Evolutionary conservation across 2,888 invertebrate species (phyloP), one percentile per base, ranked within the genome.

Genomic region (Tenodera sinensis): DNA sequence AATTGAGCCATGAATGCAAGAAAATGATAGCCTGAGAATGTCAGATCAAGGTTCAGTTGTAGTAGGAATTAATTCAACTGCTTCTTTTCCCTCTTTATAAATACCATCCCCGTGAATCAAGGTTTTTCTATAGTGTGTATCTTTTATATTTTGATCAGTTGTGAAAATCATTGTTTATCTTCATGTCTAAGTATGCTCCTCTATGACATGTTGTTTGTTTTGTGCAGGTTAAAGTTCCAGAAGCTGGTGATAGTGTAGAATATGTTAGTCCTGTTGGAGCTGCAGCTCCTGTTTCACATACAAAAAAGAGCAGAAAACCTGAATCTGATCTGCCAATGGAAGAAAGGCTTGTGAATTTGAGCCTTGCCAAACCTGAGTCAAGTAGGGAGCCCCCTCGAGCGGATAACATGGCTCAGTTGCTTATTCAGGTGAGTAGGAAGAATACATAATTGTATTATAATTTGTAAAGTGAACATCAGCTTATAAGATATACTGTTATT

Each of bases 321-420:
- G 91, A 91, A 93, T 84, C 7, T 86, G 96, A 97, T 93, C 95
- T 97, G 20, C 97, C 98, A 0, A 96, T 98, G 95, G 98, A 98
- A 92, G 96, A 96, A 14, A 94, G 98, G 54, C 93, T 98, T 30
- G 96, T 97, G 91, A 98, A 98, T 93, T 94, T 98, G 34, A 96
- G 96, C 28, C 92, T 98, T 30, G 95, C 96, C 91, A 94, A 95
- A 84, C 93, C 93, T 6, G 92, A 93, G 83, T 92, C 93, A 0
- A 93, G 94, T 3, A 83, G 82, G 85, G 94, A 94, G 91, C 93
- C 94, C n/a, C 94, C 95, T 3, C 94, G 94, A 90, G 94, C 94
- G 1, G 96, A 97, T 92, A 98, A 97, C 93, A 94, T 98, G 92
- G 96, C 97, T 2, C 97, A 97, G 90, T 94, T 98, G 14, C 93